Evolutionary conservation across 1,140 invertebrate species (phyloP).

Genomic region (Trachymyrmex septentrionalis): DNA sequence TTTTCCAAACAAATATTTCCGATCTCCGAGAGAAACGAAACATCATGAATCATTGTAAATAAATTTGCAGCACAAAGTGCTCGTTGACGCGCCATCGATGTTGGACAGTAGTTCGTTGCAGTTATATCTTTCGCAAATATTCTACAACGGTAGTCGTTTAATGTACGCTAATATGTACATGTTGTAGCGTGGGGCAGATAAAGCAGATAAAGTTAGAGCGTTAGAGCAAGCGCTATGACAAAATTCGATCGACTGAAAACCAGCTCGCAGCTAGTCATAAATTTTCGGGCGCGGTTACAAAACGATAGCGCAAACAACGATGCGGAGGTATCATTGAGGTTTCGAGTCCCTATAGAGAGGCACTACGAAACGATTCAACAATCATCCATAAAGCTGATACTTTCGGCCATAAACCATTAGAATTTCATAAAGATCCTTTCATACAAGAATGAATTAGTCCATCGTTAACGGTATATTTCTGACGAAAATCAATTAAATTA

Average conservation of each 20-base stretch:
- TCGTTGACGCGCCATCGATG: not conserved
- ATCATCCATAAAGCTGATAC: slow-evolving; percentile 18
- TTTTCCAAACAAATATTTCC: slow-evolving; percentile 40
- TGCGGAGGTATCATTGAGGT: slow-evolving; percentile 31
- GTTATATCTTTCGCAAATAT: slow-evolving; percentile 49
- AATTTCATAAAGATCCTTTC: not conserved
- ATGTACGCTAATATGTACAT: slow-evolving; percentile 46
- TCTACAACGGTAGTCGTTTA: slow-evolving; percentile 28
- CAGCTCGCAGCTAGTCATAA: slow-evolving; percentile 45
- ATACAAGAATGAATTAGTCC: not conserved
- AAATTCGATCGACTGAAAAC: slow-evolving; percentile 51
- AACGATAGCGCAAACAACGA: slow-evolving; percentile 44
- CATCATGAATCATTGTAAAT: not conserved
- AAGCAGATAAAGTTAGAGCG: slow-evolving; percentile 29
- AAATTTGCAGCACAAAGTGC: slow-evolving; percentile 29
- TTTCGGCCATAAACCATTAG: not conserved
- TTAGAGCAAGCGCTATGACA: slow-evolving; percentile 13
- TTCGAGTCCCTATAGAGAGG: not conserved
- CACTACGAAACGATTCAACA: not conserved
- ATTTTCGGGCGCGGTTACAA: slow-evolving; percentile 48
- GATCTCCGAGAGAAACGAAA: slow-evolving; percentile 19
- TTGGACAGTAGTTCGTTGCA: slow-evolving; percentile 18
- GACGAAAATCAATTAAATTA: not conserved
- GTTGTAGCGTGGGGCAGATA: not conserved
- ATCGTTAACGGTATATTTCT: not conserved